A percentile compares a stretch with the other conserved stretches of the same genome.
Conservation (phyloP, 2,797 vertebrate species). For the Amphiprion clarkii region DNA sequence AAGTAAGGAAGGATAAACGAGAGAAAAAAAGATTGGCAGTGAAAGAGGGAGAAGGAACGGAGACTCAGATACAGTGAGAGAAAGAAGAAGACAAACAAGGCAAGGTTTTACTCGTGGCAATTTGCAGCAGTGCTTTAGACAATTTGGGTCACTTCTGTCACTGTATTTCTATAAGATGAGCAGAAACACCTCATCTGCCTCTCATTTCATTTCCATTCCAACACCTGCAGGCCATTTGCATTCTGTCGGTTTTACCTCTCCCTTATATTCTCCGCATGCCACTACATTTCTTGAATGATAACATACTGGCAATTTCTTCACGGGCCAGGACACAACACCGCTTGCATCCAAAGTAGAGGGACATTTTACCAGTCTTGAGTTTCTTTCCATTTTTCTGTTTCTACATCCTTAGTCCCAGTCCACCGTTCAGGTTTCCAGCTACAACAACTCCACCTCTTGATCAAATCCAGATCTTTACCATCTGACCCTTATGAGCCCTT, state of each 20-base stretch:
- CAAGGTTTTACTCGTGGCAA: constrained; percentile 58
- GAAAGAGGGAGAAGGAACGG: constrained; percentile 21
- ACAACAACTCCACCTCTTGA: constrained; percentile 46
- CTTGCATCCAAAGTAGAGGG: constrained; percentile 66
- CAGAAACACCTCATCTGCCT: constrained; percentile 74
- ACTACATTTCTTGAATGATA: constrained; percentile 78
- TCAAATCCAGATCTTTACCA: constrained; percentile 77
- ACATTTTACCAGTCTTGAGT: constrained; percentile 46
- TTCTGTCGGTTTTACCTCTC: constrained; percentile 71
- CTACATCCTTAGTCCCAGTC: constrained; percentile 40
- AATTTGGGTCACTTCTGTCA: constrained; percentile 78
- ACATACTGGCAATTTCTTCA: constrained; percentile 67
- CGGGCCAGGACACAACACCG: constrained; percentile 37
- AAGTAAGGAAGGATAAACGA: constrained; percentile 17
- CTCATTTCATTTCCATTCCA: constrained; percentile 72
- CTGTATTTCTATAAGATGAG: constrained; percentile 65
- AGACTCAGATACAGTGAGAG: constrained; percentile 36
- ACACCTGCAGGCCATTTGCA: constrained; percentile 78
- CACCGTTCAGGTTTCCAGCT: constrained; percentile 62
- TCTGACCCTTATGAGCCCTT: constrained; percentile 72
- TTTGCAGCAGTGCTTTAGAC: constrained; percentile 68
- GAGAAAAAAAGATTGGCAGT: constrained; percentile 18
- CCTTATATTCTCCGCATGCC: constrained; percentile 73
- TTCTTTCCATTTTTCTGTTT: constrained; percentile 37
- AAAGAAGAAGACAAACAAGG: constrained; percentile 19